phyloP scores from a whole-genome alignment of 1,140 invertebrate species.

The Drosophila ohnishii region DNA sequence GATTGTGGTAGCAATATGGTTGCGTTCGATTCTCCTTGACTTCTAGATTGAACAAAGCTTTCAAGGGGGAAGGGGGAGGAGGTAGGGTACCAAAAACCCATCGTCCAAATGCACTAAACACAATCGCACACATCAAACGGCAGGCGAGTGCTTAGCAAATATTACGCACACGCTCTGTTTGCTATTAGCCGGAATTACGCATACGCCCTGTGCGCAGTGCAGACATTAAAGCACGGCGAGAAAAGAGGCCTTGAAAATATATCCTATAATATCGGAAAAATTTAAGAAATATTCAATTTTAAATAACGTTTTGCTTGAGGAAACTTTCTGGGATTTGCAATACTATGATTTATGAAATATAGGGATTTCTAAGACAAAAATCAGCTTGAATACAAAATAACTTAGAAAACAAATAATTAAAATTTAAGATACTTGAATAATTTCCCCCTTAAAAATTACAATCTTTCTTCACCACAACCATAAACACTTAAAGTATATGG shows the following conservation, averaged over 20 bases:
- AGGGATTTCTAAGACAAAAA: no score
- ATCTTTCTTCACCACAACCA: no score
- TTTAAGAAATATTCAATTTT: no score
- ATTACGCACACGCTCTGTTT: conserved; percentile 52
- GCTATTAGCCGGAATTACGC: conserved; percentile 52
- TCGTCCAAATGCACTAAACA: conserved; percentile 19
- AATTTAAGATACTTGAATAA: no score
- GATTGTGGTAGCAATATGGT: conserved; percentile 38
- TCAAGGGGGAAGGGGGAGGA: background rate
- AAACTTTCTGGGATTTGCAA: no score
- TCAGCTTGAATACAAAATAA: background rate
- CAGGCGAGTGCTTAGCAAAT: conserved; percentile 45
- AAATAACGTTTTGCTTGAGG: no score
- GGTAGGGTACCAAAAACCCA: conserved; percentile 8
- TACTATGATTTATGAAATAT: no score
- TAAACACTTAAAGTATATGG: background rate
- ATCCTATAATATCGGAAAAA: no score
- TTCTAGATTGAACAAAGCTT: conserved; percentile 23
- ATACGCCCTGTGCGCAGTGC: conserved; percentile 45
- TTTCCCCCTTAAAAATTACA: no score
- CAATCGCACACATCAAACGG: conserved; percentile 32
- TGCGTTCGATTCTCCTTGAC: conserved; percentile 5
- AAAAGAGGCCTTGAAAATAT: background rate
- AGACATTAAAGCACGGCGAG: conserved; percentile 23
- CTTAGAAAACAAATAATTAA: no score